Percentiles rank a stretch among this genome's conserved stretches.
These are phyloP conservation scores for Stigmatopora nigra DNA, from an alignment of 2,113 vertebrate genomes.

Conservation along the genomic window DNA sequence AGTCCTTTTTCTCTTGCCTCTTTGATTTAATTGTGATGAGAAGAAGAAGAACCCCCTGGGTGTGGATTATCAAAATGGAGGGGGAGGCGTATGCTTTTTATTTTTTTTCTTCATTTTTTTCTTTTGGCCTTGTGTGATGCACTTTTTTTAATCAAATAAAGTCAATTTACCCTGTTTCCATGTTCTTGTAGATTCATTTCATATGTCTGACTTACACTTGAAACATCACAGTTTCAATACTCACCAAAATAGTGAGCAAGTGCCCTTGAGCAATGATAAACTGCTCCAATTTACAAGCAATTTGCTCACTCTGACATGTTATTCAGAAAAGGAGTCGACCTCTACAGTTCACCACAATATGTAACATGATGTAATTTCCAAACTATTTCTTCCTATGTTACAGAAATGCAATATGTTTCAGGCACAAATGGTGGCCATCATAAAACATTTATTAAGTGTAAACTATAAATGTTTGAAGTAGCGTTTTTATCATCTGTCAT, in stretches of 20 bases:
- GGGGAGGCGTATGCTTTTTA: constrained; percentile 70
- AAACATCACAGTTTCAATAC: not conserved
- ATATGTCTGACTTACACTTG: not conserved
- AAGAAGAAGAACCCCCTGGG: constrained; percentile 74
- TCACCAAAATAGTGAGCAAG: not conserved
- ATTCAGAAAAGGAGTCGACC: too few relatives aligned
- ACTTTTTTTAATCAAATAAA: constrained; percentile 94
- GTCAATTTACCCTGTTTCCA: constrained; percentile 67
- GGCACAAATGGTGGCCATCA: not conserved
- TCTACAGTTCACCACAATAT: too few relatives aligned
- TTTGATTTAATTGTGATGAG: constrained; percentile 86
- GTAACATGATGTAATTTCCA: too few relatives aligned
- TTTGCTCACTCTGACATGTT: not conserved
- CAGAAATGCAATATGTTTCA: not conserved
- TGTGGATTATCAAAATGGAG: constrained; percentile 47
- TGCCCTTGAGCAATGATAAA: not conserved
- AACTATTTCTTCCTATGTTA: not conserved
- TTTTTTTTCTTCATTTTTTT: constrained; percentile 87
- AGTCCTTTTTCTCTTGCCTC: constrained; percentile 63
- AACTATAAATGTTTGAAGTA: not conserved
- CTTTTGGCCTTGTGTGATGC: constrained; percentile 83
- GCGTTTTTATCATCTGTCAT: not conserved
- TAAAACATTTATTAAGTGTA: not conserved
- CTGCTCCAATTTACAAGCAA: not conserved
- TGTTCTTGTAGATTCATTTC: constrained; percentile 4